Evolutionary conservation across 2,113 vertebrate genomes (phyloP).

Genomic region (Macquaria ambigua): DNA sequence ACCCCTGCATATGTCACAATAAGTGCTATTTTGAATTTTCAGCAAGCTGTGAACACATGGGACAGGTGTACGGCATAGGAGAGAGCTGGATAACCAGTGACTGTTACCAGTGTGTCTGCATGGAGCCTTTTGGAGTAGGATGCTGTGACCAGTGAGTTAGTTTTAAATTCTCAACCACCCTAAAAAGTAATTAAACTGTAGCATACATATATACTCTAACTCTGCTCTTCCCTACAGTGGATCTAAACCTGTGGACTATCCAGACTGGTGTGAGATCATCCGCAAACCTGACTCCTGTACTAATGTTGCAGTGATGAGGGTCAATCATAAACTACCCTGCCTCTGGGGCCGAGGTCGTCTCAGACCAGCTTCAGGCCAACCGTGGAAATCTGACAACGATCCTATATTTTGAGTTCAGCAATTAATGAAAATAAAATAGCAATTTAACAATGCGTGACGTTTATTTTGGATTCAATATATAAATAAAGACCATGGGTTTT

Average conservation of each 20-base stretch:
- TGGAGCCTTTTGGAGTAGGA: conserved; percentile 87
- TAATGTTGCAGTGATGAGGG: conserved; percentile 82
- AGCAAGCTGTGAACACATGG: conserved; percentile 84
- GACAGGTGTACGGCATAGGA: conserved; percentile 78
- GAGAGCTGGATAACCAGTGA: conserved; percentile 84
- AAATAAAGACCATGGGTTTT: background rate
- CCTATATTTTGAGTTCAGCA: conserved; percentile 74
- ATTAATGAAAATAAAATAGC: background rate
- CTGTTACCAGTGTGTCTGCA: conserved; percentile 85
- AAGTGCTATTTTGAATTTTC: background rate
- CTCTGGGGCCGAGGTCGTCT: conserved; percentile 79
- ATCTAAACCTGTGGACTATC: conserved; percentile 82
- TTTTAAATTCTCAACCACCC: background rate
- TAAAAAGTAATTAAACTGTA: background rate
- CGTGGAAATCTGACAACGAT: conserved; percentile 81
- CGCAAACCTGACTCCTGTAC: conserved; percentile 82
- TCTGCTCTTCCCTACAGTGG: conserved; percentile 56
- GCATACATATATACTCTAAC: background rate
- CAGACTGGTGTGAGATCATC: conserved; percentile 85
- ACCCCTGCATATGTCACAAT: background rate
- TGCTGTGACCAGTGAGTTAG: conserved; percentile 86
- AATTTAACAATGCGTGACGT: background rate
- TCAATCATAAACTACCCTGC: conserved; percentile 83
- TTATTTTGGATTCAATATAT: conserved; percentile 11
- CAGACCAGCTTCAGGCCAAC: conserved; percentile 58